phyloP scores from a whole-genome alignment of 2,888 invertebrate genomes.

The Pachydiplax longipennis region DNA sequence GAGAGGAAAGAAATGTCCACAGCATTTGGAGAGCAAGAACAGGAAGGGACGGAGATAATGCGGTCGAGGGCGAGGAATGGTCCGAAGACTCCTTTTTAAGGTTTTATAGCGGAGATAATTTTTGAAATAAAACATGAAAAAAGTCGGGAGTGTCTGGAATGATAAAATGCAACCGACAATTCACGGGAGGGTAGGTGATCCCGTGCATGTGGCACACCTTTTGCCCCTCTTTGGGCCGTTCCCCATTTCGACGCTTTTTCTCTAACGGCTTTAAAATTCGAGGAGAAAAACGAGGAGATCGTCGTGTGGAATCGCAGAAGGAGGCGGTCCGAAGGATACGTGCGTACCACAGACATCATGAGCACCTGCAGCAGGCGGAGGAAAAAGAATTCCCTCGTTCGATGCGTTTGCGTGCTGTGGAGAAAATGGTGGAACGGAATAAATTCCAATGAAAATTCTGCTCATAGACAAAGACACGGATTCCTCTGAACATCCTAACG shows the following conservation, averaged over 20 bases:
- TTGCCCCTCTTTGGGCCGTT: not conserved
- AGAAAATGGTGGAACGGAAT: too few relatives aligned
- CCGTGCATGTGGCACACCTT: slow-evolving; percentile 27
- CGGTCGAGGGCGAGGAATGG: not conserved
- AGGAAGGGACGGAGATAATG: not conserved
- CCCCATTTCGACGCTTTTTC: slow-evolving; percentile 25
- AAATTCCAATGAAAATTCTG: too few relatives aligned
- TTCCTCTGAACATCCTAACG: too few relatives aligned
- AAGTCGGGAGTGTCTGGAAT: slow-evolving; percentile 19
- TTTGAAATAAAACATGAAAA: slow-evolving; percentile 1
- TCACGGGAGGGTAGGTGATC: slow-evolving; percentile 36
- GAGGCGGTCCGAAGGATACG: slow-evolving; percentile 20
- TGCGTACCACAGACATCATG: slow-evolving; percentile 46
- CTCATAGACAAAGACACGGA: too few relatives aligned
- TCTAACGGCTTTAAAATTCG: slow-evolving; percentile 44
- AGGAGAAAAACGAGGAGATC: not conserved
- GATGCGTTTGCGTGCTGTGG: too few relatives aligned
- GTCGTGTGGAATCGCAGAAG: not conserved
- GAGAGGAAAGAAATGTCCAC: not conserved
- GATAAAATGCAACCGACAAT: slow-evolving; percentile 40
- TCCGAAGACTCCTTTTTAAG: not conserved
- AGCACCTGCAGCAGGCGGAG: slow-evolving; percentile 21
- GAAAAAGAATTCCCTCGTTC: not conserved
- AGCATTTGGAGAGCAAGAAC: too few relatives aligned
- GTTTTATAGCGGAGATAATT: not conserved